Base-by-base conservation (phyloP, 2,888 invertebrate genomes). In the Ornithoptera alexandrae region DNA sequence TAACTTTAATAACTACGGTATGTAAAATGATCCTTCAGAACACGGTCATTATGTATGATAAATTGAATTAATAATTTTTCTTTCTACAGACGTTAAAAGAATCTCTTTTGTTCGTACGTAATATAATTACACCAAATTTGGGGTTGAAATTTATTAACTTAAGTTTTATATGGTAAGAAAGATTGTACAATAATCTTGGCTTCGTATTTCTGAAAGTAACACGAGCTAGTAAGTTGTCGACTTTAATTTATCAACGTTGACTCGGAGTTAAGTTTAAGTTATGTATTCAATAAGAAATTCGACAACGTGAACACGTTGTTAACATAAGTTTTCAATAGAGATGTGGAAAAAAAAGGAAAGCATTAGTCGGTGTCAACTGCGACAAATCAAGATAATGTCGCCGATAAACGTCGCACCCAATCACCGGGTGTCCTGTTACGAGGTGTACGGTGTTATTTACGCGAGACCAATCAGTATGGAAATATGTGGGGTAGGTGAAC, bases 401-500 rank as follows among this genome's bases (percentile, higher is more conserved):
- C 59, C 80, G 85, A 87, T 89, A 87, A 85, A 84, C 75, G 85
- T 84, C 83, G 76, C 79, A 80, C 84, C 83, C 84, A 85, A 85
- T 86, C 84, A 84, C 80, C 76, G 71, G 81, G 86, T 86, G 83
- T 88, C 80, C 68, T 73, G 70, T 88, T 87, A 86, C 85, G 79
- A 84, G 84, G 78, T 81, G 82, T 81, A 79, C 84, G 81, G 83
- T 84, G 83, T 84, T 86, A 85, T 88, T 87, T 87, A 87, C 81
- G 84, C 84, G 80, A 79, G 79, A 81, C 82, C 88, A 89, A 91
- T 91, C 90, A 88, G 86, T 89, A 90, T 91, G 90, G 85, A 87
- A 91, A 91, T 78, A 94, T 87, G 83, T 88, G 80, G 88, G 88
- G 87, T 90, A 86, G 89, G 88, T 89, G 90, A 92, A 90, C 79